Percentiles rank a stretch among this genome's conserved stretches.
Evolutionary conservation across 2,113 vertebrate species (phyloP).

Genomic region (Octodon degus): DNA sequence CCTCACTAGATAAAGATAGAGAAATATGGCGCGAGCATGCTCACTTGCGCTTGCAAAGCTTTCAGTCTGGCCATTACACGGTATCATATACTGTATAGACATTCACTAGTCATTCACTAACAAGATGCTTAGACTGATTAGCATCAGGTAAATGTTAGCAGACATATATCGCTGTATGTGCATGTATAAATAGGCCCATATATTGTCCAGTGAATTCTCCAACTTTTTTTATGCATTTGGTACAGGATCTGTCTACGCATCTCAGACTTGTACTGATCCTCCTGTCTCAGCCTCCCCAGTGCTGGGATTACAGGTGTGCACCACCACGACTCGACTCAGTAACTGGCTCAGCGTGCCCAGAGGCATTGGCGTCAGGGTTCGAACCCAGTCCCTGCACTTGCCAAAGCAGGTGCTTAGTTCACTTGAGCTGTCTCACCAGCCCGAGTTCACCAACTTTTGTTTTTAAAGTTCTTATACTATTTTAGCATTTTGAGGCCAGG

Average conservation of each 20-base stretch:
- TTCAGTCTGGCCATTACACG: not conserved
- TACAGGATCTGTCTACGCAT: too few relatives aligned
- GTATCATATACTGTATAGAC: not conserved
- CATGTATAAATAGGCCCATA: not conserved
- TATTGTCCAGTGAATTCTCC: not conserved
- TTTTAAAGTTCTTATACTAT: not conserved
- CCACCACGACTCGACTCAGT: too few relatives aligned
- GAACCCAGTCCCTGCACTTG: too few relatives aligned
- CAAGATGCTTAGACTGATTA: not conserved
- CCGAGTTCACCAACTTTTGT: not conserved
- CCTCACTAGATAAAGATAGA: not conserved
- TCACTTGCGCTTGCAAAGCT: not conserved
- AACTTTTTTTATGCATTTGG: not conserved
- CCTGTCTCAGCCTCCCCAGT: too few relatives aligned
- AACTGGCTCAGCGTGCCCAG: too few relatives aligned
- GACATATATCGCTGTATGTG: not conserved
- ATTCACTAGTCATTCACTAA: not conserved
- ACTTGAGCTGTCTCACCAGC: too few relatives aligned
- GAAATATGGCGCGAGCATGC: rapidly evolving
- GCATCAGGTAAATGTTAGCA: not conserved
- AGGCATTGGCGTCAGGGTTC: too few relatives aligned
- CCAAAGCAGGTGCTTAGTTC: too few relatives aligned
- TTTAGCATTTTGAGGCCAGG: not conserved
- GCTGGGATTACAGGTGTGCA: too few relatives aligned
- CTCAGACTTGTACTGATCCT: too few relatives aligned